Evolutionary conservation across 1,140 invertebrate genomes (phyloP), one percentile per base, ranked within the genome.

Genomic region (Nasonia giraulti): DNA sequence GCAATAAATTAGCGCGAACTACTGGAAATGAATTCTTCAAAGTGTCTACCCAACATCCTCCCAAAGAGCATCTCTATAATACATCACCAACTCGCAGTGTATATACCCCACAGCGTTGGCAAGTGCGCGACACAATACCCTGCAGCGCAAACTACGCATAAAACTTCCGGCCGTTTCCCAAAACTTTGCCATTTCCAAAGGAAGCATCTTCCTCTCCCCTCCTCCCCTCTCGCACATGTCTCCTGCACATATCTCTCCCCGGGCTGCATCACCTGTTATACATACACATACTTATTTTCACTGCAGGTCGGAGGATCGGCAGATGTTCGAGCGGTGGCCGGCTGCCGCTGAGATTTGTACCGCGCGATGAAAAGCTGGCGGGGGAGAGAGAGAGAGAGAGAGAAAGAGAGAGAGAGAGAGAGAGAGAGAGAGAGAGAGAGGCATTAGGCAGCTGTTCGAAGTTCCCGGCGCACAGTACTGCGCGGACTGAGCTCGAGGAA

Each of bases 391-490:
- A 10, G 5, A 27, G n/a, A n/a, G 75, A 27, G n/a, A 23, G 12
- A 14, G 37, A 20, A n/a, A 8, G 12, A 33, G 3, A 27, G 17
- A 44, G 20, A 33, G 55, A 10, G 5, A 27, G n/a, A n/a, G 75
- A 27, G n/a, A 23, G 12, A 14, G 37, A 20, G 33, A 8, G 12
- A 33, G 3, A n/a, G 14, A 17, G 62, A 10, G 78, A 11, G 37
- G 66, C 3, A 40, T 8, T 11, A 33, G 27, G 73, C 81, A 82
- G 81, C 81, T 82, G 81, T 76, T 82, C 27, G 33, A 37, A 17
- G 20, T 27, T 10, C 27, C 47, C 78, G 17, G 71, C 80, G 69
- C 44, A 2, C 71, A 82, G 71, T 82, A 12, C 12, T 7, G 12
- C 71, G 27, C 71, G 31, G 6, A 7, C 20, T 50, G 31, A n/a